These are phyloP conservation scores for Turritopsis dohrnii DNA, from an alignment of 30 jellyfish, hydroid and myxozoan species.

Conservation along the genomic window DNA sequence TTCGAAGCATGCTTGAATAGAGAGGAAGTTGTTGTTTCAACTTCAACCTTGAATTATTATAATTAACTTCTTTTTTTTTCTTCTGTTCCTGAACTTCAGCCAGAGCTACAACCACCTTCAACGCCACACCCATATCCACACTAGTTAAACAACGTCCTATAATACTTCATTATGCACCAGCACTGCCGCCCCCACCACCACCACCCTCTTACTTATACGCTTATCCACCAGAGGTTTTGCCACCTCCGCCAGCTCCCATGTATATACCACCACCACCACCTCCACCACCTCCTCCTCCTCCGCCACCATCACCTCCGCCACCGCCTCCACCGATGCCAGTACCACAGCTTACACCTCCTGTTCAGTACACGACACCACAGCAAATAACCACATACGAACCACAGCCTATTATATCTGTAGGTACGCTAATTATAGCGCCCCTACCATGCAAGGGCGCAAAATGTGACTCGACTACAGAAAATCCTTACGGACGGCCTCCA, in stretches of 20 bases:
- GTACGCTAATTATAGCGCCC: background rate
- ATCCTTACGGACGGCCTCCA: conserved; percentile 20
- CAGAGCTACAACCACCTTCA: background rate
- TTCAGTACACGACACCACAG: conserved; percentile 25
- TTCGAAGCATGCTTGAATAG: too few species aligned
- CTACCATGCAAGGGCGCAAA: background rate
- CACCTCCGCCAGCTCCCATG: conserved; percentile 25
- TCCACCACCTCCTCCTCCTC: conserved; percentile 25
- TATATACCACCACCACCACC: conserved; percentile 26
- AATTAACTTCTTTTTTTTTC: background rate
- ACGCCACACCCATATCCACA: conserved; percentile 12
- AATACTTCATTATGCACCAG: conserved; percentile 15
- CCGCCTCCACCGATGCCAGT: conserved; percentile 49
- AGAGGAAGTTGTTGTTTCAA: too few species aligned
- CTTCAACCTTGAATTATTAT: too few species aligned
- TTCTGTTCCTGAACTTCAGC: conserved; percentile 7
- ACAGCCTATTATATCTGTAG: conserved; percentile 14
- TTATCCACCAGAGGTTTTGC: background rate
- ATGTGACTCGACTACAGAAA: conserved; percentile 11
- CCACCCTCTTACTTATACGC: conserved; percentile 24
- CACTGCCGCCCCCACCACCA: conserved; percentile 24
- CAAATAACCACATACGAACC: conserved; percentile 15
- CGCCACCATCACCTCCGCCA: conserved; percentile 55
- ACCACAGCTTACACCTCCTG: conserved; percentile 44
- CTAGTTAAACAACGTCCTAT: background rate